These are phyloP conservation scores for Achroia grisella DNA, from an alignment of 1,140 invertebrate genomes.

Conservation along the genomic window DNA sequence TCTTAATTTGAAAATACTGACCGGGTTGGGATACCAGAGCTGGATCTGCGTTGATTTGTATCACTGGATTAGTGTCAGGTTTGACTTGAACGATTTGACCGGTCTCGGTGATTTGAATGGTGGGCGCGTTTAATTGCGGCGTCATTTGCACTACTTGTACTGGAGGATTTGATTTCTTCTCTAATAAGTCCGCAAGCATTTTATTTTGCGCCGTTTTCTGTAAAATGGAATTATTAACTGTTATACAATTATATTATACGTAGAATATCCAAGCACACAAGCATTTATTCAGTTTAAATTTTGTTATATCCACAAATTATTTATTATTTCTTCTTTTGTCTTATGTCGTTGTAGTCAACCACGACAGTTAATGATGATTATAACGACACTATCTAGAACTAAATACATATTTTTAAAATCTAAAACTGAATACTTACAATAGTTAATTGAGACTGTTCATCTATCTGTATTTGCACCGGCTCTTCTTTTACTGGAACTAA, in stretches of 20 bases:
- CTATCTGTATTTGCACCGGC: slow-evolving; percentile 57
- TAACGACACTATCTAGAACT: too few relatives aligned
- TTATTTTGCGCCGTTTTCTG: slow-evolving; percentile 68
- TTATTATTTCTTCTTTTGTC: too few relatives aligned
- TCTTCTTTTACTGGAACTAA: slow-evolving; percentile 45
- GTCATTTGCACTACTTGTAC: slow-evolving; percentile 64
- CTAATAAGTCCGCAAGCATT: slow-evolving; percentile 67
- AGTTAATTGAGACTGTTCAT: slow-evolving; percentile 53
- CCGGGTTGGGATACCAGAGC: slow-evolving; percentile 19
- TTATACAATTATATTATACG: too few relatives aligned
- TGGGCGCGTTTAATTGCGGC: slow-evolving; percentile 53
- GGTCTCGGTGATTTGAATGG: slow-evolving; percentile 64
- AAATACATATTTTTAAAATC: too few relatives aligned
- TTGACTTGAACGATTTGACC: slow-evolving; percentile 67
- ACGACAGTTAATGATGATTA: too few relatives aligned
- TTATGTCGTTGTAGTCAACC: too few relatives aligned
- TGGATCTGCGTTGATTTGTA: slow-evolving; percentile 46
- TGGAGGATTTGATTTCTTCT: slow-evolving; percentile 69
- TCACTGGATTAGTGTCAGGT: slow-evolving; percentile 37
- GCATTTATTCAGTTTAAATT: too few relatives aligned
- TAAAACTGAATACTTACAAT: slow-evolving; percentile 39
- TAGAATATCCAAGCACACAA: too few relatives aligned
- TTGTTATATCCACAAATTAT: too few relatives aligned
- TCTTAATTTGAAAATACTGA: slow-evolving; percentile 60
- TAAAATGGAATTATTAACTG: slow-evolving; percentile 1